A percentile compares a stretch with the other conserved stretches of the same genome.
These are phyloP conservation scores for Synanthedon tipuliformis DNA, from an alignment of 2,888 invertebrate genomes.

Conservation along the genomic window DNA sequence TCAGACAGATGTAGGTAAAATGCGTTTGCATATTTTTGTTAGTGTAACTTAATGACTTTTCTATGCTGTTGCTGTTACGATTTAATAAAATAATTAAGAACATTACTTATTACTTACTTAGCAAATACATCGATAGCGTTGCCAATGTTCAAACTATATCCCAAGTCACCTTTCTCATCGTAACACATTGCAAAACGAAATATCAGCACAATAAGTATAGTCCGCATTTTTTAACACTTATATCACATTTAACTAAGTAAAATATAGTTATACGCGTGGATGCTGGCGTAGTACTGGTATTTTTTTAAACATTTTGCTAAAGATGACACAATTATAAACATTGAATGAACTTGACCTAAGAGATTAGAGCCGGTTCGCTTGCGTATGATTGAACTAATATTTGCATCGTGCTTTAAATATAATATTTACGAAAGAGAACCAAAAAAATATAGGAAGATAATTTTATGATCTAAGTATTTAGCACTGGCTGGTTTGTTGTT, in stretches of 20 bases:
- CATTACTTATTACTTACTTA: constrained; percentile 45
- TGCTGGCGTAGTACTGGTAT: constrained; percentile 41
- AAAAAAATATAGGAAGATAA: no score
- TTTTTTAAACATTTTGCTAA: constrained; percentile 60
- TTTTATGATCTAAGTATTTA: no score
- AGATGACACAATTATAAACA: constrained; percentile 38
- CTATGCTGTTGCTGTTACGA: no score
- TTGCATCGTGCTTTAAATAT: background rate
- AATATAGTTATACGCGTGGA: constrained; percentile 23
- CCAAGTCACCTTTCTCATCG: constrained; percentile 41
- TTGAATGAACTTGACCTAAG: constrained; percentile 57
- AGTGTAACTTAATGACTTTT: no score
- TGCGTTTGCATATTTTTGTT: no score
- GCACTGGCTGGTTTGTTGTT: no score
- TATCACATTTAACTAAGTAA: constrained; percentile 2
- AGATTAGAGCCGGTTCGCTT: constrained; percentile 32
- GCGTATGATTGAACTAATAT: background rate
- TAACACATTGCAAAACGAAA: constrained; percentile 28
- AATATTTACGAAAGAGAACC: no score
- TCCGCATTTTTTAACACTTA: constrained; percentile 17
- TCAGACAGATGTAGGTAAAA: no score
- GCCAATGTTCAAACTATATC: constrained; percentile 51
- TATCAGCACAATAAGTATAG: constrained; percentile 23
- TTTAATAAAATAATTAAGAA: no score
- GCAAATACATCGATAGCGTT: constrained; percentile 60